Base-by-base conservation (phyloP, 1,140 invertebrate species). In the Eulimnadia texana region DNA sequence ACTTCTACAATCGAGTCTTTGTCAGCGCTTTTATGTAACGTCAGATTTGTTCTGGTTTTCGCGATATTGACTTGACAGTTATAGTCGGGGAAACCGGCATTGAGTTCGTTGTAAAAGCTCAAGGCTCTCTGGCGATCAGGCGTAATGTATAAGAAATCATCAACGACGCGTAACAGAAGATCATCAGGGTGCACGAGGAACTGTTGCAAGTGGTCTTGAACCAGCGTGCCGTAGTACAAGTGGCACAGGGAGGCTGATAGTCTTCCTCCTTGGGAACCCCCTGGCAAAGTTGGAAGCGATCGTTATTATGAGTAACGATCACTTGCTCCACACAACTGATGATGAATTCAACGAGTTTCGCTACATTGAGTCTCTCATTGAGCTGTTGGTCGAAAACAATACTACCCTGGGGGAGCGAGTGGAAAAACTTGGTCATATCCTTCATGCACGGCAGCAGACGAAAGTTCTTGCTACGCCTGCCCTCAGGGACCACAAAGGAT, bases 111-210 rank as follows among this genome's bases (percentile, higher is more conserved):
- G 33, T 57, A 33, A 29, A 57, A 57, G 19, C 20, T 10, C 19
- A 27, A 9, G 33, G 55, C 55, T 10, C 55, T 23, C 28, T 57
- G 27, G 25, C 28, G 20, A 22, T 19, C 29, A 25, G 55, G n/a
- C 3, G 55, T 57, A 6, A 57, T 16, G 22, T 57, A 57, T 23
- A 57, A 27, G 28, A 57, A 57, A 25, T 57, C 55, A 29, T 57
- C 55, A n/a, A 57, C 55, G 27, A 57, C 55, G 2, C 55, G 55
- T 13, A 57, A 22, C 1, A 57, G 55, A 9, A 57, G 33, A n/a
- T 57, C 55, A 19, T 57, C 28, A 11, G 55, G 55, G 10, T 29
- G 10, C 3, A 13, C 1, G 24, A 29, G 55, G 29, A 57, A 57
- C 33, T 28, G 20, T 19, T 13, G 22, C 28, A 57, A 29, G 33